Percentiles rank a stretch among this genome's conserved stretches.
Evolutionary conservation across 1,140 invertebrate genomes (phyloP).

Genomic region (Adoxophyes honmai): DNA sequence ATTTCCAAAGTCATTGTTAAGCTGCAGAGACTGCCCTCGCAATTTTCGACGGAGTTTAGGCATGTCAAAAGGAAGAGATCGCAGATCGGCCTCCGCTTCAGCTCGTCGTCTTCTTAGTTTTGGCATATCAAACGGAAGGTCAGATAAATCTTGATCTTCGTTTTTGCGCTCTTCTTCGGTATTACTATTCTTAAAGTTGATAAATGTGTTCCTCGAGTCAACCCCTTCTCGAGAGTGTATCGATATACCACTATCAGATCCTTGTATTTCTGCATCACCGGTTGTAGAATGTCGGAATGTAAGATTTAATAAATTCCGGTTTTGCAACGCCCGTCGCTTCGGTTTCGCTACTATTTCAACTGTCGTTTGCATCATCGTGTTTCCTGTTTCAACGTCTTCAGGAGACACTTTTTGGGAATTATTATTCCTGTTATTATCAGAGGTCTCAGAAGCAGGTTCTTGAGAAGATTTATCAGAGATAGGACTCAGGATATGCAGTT

Average conservation of each 20-base stretch:
- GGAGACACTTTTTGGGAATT: slow-evolving; percentile 86
- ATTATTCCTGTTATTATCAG: slow-evolving; percentile 87
- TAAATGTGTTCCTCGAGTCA: slow-evolving; percentile 80
- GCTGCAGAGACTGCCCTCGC: slow-evolving; percentile 72
- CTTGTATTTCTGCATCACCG: slow-evolving; percentile 86
- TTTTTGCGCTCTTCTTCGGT: slow-evolving; percentile 66
- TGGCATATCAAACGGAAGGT: slow-evolving; percentile 94
- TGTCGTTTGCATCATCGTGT: slow-evolving; percentile 66
- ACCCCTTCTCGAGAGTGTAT: slow-evolving; percentile 88
- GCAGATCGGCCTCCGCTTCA: slow-evolving; percentile 83
- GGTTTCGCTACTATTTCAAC: slow-evolving; percentile 73
- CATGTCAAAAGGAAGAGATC: slow-evolving; percentile 92
- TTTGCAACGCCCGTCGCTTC: slow-evolving; percentile 83
- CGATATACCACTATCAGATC: slow-evolving; percentile 91
- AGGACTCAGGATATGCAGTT: slow-evolving; percentile 90
- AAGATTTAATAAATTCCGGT: slow-evolving; percentile 86
- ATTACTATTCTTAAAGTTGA: slow-evolving; percentile 79
- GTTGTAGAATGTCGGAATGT: slow-evolving; percentile 80
- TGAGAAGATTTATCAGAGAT: slow-evolving; percentile 94
- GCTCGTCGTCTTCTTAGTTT: slow-evolving; percentile 86
- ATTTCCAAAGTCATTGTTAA: slow-evolving; percentile 75
- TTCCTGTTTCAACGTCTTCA: slow-evolving; percentile 75
- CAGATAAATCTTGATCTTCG: slow-evolving; percentile 80
- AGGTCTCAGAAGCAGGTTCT: slow-evolving; percentile 87
- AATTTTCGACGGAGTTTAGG: slow-evolving; percentile 88